These are phyloP conservation scores for Chrysogorgia sp. DNA, from an alignment of 92 coral and sea anemone genomes.

Conservation along the genomic window DNA sequence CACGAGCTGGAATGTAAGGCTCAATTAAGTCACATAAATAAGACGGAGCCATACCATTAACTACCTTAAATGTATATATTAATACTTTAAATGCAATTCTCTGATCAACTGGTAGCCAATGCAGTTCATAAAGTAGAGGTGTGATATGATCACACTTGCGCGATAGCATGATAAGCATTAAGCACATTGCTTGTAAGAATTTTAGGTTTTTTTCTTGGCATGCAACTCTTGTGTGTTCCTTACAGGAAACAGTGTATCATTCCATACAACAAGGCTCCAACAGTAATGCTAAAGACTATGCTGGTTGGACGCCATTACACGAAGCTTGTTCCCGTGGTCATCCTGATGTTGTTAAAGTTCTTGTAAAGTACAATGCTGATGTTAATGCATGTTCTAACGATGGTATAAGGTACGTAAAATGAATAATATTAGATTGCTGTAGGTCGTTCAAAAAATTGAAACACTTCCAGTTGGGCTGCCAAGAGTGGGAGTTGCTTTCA, in stretches of 20 bases:
- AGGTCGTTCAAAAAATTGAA: background rate
- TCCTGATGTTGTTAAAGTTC: slow-evolving; percentile 87
- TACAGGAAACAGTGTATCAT: slow-evolving; percentile 85
- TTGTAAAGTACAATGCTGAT: slow-evolving; percentile 89
- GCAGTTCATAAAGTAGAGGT: no score
- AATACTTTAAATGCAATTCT: no score
- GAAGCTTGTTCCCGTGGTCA: slow-evolving; percentile 99
- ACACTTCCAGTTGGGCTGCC: background rate
- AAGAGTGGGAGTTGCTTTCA: no score
- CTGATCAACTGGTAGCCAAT: no score
- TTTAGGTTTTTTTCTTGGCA: background rate
- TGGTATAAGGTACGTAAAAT: slow-evolving; percentile 80
- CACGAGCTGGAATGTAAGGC: no score
- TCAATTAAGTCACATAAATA: no score
- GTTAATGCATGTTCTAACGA: slow-evolving; percentile 93
- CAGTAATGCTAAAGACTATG: slow-evolving; percentile 94
- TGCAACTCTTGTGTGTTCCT: background rate
- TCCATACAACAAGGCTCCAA: slow-evolving; percentile 90
- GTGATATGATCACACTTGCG: no score
- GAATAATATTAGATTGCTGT: background rate
- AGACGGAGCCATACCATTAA: no score
- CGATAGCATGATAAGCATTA: no score
- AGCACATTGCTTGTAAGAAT: no score
- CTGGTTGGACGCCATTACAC: slow-evolving; percentile 99
- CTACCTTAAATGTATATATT: no score